These are phyloP conservation scores for Aphelocoma californica DNA, from an alignment of 2,797 vertebrate species.

Conservation along the genomic window DNA sequence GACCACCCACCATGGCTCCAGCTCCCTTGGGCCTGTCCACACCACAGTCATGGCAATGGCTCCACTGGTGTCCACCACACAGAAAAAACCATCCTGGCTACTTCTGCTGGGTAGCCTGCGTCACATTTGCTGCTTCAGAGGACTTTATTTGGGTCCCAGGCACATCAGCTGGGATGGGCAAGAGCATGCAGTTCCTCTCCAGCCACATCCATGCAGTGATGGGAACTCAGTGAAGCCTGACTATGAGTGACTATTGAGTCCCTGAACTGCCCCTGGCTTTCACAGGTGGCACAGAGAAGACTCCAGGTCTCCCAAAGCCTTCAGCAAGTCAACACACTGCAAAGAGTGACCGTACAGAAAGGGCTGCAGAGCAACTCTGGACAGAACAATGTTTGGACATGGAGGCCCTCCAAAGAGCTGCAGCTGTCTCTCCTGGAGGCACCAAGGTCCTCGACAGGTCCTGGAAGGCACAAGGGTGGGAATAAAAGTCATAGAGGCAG, in stretches of 20 bases:
- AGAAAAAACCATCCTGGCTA: neutral
- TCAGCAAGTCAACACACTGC: neutral
- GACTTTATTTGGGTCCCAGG: neutral
- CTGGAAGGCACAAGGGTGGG: neutral
- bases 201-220: accelerated
- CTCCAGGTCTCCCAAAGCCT: neutral
- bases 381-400: neutral
- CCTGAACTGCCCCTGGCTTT: neutral
- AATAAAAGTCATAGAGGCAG: neutral
- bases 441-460: neutral
- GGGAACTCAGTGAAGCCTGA: neutral
- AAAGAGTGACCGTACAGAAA: neutral
- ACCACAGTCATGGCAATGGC: neutral
- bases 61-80: neutral
- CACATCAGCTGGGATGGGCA: neutral
- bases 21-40: constrained; percentile 13
- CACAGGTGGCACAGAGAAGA: neutral
- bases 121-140: neutral
- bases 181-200: neutral
- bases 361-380: neutral
- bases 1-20: constrained; percentile 49
- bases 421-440: neutral
- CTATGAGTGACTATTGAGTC: neutral
- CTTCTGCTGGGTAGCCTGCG: neutral
- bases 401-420: neutral